phyloP scores from a whole-genome alignment of 2,797 vertebrate genomes.

The Takifugu rubripes region DNA sequence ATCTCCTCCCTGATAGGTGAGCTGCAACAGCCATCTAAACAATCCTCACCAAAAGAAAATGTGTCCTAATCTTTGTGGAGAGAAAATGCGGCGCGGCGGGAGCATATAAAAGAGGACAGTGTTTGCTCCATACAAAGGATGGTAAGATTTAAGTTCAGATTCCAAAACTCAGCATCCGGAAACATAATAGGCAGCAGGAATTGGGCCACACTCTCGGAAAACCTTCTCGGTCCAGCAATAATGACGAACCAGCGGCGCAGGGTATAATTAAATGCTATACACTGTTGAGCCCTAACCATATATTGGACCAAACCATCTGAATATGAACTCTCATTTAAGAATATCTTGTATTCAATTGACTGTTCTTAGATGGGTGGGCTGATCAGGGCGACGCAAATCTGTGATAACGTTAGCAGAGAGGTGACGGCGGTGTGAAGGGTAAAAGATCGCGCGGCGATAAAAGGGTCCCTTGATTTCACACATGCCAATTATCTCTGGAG shows the following conservation, averaged over 20 bases:
- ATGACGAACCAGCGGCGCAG: too few species aligned
- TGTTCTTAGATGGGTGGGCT: conserved; percentile 13
- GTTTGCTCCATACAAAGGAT: conserved; percentile 55
- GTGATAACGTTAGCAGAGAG: conserved; percentile 19
- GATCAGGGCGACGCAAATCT: conserved; percentile 34
- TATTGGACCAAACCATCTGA: conserved; percentile 10
- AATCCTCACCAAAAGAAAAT: conserved; percentile 75
- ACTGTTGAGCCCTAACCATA: background rate
- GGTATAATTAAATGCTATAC: too few species aligned
- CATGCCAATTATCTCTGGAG: conserved; percentile 65
- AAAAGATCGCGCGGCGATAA: conserved; percentile 50
- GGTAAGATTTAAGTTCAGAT: conserved; percentile 74
- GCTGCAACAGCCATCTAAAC: conserved; percentile 66
- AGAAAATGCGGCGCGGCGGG: conserved; percentile 21
- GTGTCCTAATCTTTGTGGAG: conserved; percentile 61
- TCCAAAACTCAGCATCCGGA: conserved; percentile 70
- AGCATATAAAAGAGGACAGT: conserved; percentile 35
- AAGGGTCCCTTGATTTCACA: conserved; percentile 65
- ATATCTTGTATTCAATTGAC: conserved; percentile 20
- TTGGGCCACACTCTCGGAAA: conserved; percentile 55
- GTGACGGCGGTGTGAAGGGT: conserved; percentile 27
- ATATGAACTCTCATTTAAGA: conserved; percentile 28
- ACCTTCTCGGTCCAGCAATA: conserved; percentile 58
- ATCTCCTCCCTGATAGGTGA: conserved; percentile 69
- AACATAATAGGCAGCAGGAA: conserved; percentile 56